Evolutionary conservation across 2,888 invertebrate genomes (phyloP).

Genomic region (Odontocolon sp.): DNA sequence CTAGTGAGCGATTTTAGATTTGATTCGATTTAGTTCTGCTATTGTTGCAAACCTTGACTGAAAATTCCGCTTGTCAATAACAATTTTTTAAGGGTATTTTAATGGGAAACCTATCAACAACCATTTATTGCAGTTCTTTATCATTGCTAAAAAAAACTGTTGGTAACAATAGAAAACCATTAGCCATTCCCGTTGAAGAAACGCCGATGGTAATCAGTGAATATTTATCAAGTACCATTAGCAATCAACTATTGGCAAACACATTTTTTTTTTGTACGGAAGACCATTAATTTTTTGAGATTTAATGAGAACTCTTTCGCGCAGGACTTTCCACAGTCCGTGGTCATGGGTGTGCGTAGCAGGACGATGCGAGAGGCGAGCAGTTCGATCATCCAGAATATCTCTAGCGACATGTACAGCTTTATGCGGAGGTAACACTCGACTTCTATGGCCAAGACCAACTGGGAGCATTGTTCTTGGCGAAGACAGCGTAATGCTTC

Average conservation of each 20-base stretch:
- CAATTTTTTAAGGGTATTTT: too few relatives aligned
- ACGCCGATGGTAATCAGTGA: too few relatives aligned
- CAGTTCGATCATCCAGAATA: constrained; percentile 85
- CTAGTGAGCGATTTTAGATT: background rate
- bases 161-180: too few relatives aligned
- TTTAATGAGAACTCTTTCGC: background rate
- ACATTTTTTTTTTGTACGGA: too few relatives aligned
- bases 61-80: too few relatives aligned
- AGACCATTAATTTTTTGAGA: background rate
- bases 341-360: constrained; percentile 91
- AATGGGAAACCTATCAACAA: too few relatives aligned
- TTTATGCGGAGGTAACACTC: constrained; percentile 87
- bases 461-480: constrained; percentile 87
- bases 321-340: constrained; percentile 80
- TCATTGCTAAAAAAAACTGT: too few relatives aligned
- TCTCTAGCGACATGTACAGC: constrained; percentile 90
- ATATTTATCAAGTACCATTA: too few relatives aligned
- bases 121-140: too few relatives aligned
- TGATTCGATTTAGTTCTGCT: background rate
- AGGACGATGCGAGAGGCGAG: constrained; percentile 86
- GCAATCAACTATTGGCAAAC: too few relatives aligned
- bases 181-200: too few relatives aligned
- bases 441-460: constrained; percentile 90
- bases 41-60: too few relatives aligned
- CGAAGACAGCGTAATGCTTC: constrained; percentile 84